Conservation (phyloP, 2,888 invertebrate genomes). For the Adelognathus sp. region DNA sequence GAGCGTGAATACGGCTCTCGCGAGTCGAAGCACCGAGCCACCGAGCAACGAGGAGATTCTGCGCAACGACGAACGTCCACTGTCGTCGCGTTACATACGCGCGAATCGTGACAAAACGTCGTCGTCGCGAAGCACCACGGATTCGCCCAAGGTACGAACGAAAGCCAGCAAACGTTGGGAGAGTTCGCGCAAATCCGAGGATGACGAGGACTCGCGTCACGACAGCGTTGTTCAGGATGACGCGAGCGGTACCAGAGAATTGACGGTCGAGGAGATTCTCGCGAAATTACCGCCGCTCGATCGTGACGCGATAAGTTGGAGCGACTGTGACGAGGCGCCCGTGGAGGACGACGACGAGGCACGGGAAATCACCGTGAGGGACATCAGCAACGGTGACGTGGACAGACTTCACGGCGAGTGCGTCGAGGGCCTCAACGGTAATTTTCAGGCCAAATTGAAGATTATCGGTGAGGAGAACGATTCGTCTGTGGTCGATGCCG, state of each 20-base stretch:
- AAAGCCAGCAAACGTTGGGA: constrained; percentile 48
- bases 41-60: constrained; percentile 77
- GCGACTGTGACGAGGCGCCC: constrained; percentile 68
- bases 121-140: neutral
- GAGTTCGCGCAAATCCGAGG: constrained; percentile 30
- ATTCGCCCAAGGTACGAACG: neutral
- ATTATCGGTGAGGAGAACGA: neutral
- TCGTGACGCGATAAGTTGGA: constrained; percentile 83
- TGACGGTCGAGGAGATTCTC: constrained; percentile 84
- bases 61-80: constrained; percentile 76
- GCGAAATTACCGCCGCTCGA: constrained; percentile 87
- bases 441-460: constrained; percentile 75
- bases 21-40: constrained; percentile 70
- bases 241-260: constrained; percentile 59
- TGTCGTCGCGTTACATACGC: constrained; percentile 39
- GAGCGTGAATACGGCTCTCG: constrained; percentile 75
- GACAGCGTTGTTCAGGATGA: constrained; percentile 49
- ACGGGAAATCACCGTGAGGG: constrained; percentile 54
- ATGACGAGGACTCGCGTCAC: constrained; percentile 59
- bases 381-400: constrained; percentile 71
- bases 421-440: constrained; percentile 78
- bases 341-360: constrained; percentile 63
- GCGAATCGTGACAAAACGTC: constrained; percentile 27
- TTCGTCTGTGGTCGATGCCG: constrained; percentile 26
- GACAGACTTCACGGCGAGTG: constrained; percentile 75